phyloP scores from a whole-genome alignment of 2,113 vertebrate genomes.

The Corythornis cristatus region DNA sequence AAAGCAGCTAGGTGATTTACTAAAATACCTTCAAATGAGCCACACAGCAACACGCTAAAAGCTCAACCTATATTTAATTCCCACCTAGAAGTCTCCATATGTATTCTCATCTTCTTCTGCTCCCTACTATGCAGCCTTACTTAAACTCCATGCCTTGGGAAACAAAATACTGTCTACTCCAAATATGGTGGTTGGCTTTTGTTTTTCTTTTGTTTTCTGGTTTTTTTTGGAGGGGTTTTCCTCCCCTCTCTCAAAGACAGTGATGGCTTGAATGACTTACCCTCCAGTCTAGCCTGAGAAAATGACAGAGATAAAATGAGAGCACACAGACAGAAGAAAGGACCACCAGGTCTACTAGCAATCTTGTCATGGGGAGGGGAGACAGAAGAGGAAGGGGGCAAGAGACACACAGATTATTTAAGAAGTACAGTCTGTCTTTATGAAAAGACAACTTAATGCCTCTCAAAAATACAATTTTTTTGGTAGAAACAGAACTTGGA shows the following conservation, averaged over 20 bases:
- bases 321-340: background rate
- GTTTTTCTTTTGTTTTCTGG: background rate
- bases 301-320: background rate
- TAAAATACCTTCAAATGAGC: background rate
- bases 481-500: background rate
- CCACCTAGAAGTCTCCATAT: background rate
- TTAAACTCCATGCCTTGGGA: background rate
- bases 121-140: background rate
- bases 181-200: background rate
- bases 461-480: background rate
- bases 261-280: background rate
- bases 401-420: background rate
- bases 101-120: background rate
- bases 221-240: no score
- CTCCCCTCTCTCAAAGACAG: background rate
- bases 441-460: background rate
- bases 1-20: background rate
- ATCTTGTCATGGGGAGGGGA: background rate
- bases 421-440: background rate
- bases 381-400: accelerated
- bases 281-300: background rate
- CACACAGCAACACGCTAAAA: background rate
- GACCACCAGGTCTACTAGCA: accelerated
- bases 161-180: background rate
- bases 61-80: background rate